phyloP scores from a whole-genome alignment of 2,113 vertebrate genomes.

The Melanocharis versteri region DNA sequence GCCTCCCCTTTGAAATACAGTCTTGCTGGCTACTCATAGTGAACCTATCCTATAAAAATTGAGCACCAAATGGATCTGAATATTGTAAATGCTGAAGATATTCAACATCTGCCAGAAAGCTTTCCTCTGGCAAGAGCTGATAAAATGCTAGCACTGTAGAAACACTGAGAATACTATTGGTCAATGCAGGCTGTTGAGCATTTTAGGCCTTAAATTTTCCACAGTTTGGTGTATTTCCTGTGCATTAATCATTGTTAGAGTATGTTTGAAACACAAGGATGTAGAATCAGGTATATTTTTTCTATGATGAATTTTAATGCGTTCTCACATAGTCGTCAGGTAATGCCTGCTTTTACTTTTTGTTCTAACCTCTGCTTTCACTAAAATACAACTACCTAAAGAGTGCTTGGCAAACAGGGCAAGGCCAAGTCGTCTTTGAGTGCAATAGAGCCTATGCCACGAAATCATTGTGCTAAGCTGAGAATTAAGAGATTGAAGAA shows the following conservation, averaged over 20 bases:
- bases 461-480: not conserved
- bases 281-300: not conserved
- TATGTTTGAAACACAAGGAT: not conserved
- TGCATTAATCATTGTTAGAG: not conserved
- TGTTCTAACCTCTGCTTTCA: not conserved
- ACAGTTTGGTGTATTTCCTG: not conserved
- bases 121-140: not conserved
- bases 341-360: not conserved
- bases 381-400: not conserved
- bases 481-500: not conserved
- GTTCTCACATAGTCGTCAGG: not conserved
- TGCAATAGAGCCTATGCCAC: not conserved
- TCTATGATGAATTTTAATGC: not conserved
- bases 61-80: not conserved
- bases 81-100: not conserved
- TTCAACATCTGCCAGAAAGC: not conserved
- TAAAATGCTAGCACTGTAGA: not conserved
- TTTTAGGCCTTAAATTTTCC: constrained; percentile 20
- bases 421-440: not conserved
- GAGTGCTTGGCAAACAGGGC: not conserved
- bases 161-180: not conserved
- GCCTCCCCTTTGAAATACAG: not conserved
- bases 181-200: not conserved
- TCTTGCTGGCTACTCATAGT: not conserved
- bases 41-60: not conserved